Evolutionary conservation across 2,888 invertebrate genomes (phyloP), one percentile per base, ranked within the genome.

Genomic region (Paralinhomoeus sp.): DNA sequence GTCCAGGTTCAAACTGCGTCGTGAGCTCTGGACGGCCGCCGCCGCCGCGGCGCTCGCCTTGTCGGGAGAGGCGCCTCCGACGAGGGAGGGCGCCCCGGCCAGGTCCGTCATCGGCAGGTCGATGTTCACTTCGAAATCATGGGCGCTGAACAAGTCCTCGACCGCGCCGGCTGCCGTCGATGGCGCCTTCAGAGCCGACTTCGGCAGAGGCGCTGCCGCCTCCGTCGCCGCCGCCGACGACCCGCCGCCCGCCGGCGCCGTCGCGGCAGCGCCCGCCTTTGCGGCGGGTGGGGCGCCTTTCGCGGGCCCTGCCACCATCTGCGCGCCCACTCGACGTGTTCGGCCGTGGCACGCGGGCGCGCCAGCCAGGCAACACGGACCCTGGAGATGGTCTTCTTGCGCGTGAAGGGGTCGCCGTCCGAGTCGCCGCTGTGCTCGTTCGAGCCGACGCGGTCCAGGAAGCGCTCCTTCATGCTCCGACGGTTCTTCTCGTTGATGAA

Each of bases 51-150:
- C n/a, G n/a, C n/a, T n/a, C n/a, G n/a, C n/a, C n/a, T n/a, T n/a
- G n/a, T n/a, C n/a, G n/a, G n/a, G n/a, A n/a, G n/a, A n/a, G n/a
- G n/a, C n/a, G n/a, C n/a, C n/a, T n/a, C n/a, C n/a, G n/a, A n/a
- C n/a, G n/a, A n/a, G n/a, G n/a, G n/a, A n/a, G n/a, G n/a, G n/a
- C n/a, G n/a, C n/a, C n/a, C n/a, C n/a, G n/a, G n/a, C n/a, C n/a
- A n/a, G n/a, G n/a, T n/a, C n/a, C n/a, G n/a, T n/a, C n/a, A n/a
- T n/a, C n/a, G 64, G 62, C 41, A 68, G 56, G 62, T 91, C 87
- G 51, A 93, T 85, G 63, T 77, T 80, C 55, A 87, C 83, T 57
- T 93, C 91, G 67, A 93, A 91, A 67, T 93, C 83, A 62, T 93
- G 93, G 45, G 72, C 74, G 53, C 68, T 73, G 67, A 70, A 72